Base-by-base conservation (phyloP, 1,140 invertebrate species). In the Archivesica marissinica region DNA sequence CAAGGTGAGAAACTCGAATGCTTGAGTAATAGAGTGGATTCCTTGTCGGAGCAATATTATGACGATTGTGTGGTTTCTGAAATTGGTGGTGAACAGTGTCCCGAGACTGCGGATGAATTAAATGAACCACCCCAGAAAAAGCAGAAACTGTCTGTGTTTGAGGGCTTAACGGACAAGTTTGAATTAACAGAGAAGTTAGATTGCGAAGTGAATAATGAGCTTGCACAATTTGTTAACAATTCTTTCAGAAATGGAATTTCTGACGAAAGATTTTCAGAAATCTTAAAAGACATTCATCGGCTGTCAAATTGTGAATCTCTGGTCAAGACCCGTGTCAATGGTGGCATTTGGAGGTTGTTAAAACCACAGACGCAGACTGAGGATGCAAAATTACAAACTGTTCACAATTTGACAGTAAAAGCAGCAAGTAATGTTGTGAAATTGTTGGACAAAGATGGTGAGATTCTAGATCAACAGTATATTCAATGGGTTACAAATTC, bases 241-340 rank as follows among this genome's bases (percentile, higher is more conserved):
- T 54, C 77, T 20, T 79, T 79, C 33, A 79, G 77, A 52, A 56
- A 54, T 61, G 77, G 77, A 17, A 44, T 79, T 0, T 66, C 77
- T 0, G 56, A 79, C 2, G 77, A 79, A 9, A 79, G 68, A 44
- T 41, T 56, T 15, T 39, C 11, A 28, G 61, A 79, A 17, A n/a
- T 79, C 30, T 20, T 61, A 25, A 79, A 79, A 30, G 44, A 66
- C 15, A 64, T 79, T 30, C 75, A 78, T 25, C 11, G 75, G 11
- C 54, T 33, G n/a, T 3, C 23, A 23, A 78, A 78, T 28, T 78
- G 61, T 79, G 77, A 64, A 23, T 44, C 56, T 17, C 25, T 47
- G 20, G 77, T 79, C 39, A 79, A 79, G 33, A 79, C 77, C 13
- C 13, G 77, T 13, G 77, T 66, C 33, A 79, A 79, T 44, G 59